Evolutionary conservation across 2,113 vertebrate genomes (phyloP), one percentile per base, ranked within the genome.

Genomic region (Gymnocephalus cernua): DNA sequence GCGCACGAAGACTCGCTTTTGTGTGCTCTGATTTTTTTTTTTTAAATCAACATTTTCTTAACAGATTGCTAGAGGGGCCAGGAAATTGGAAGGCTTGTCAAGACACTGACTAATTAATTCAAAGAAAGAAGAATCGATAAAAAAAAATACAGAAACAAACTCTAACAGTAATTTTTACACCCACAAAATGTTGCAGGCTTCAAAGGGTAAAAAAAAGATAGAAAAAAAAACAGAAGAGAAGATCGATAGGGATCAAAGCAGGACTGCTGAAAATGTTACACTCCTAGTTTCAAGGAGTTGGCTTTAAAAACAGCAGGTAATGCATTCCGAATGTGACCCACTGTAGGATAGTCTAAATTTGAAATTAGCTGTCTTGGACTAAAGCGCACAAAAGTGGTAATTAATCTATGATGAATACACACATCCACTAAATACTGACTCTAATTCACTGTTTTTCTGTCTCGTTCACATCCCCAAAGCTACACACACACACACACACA

Each of bases 191-290:
- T 59, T 76, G 47, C 48, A 53, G 71, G 69, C 70, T 72, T 84
- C 57, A 84, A 80, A 79, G 57, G 41, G 47, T 61, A 54, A 61
- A 58, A 65, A 44, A 74, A 11, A 41, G 38, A 74, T 41, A n/a
- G 13, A 59, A 65, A 41, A 18, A 8, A 51, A 21, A 79, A 35
- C 56, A 51, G 16, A 32, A 50, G 64, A 68, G 25, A 18, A 25
- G 38, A 86, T 89, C 73, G 53, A 91, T 88, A 25, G 32, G 51
- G 75, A 81, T 79, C 80, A 83, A 80, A 88, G 75, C 35, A 27
- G 56, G 45, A 35, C 53, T 56, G 65, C 61, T 79, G 74, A 80
- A 84, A 78, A 44, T 58, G 64, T 59, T 29, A 18, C 62, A 18
- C 63, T 58, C 23, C 72, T 51, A 70, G 63, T 89, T 77, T 73